Base-by-base conservation (phyloP, 64 coral and sea anemone species). In the Montipora efflorescens region DNA sequence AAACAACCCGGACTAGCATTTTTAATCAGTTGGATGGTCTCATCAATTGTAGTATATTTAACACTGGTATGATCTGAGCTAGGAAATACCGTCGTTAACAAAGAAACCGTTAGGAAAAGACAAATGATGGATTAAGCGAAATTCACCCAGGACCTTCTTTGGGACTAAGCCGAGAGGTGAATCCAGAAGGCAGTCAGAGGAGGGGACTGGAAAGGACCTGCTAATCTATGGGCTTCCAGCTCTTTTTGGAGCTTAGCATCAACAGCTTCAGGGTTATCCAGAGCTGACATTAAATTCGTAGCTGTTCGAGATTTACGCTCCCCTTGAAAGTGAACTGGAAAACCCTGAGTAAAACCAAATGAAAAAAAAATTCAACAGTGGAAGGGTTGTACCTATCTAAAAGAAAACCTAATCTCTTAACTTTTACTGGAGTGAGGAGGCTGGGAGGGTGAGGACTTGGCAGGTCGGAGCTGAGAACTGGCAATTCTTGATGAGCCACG, bases 61-160 rank as follows among this genome's bases (percentile, higher is more conserved):
- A 88, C 85, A 51, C 61, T 48, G 16, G 85, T 88, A 48, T 88
- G 16, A 47, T 74, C 67, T 10, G 20, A 44, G n/a, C n/a, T n/a
- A n/a, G 5, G 85, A 20, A 48, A 88, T 88, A 20, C 85, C 67
- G 9, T 72, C 85, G 8, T 88, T 88, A 73, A 75, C 47, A 74
- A 64, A 88, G 18, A n/a, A 7, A 8, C 85, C 85, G 16, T 9
- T 73, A 14, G 85, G 85, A 74, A 74, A 88, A 44, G 68, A 88
- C n/a, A 88, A 48, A 21, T 88, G 85, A 74, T 88, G 85, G 19
- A 88, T 88, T 48, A 88, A 16, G 10, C 85, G 36, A 74, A 88
- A 88, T 48, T 88, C 85, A 10, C 67, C 4, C 67, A 10, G 67
- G 67, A 28, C 28, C 52, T 57, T 57, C 2, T 57, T 3, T 57